Base-by-base conservation (phyloP, 2,888 invertebrate species). In the Mystacides longicornis region DNA sequence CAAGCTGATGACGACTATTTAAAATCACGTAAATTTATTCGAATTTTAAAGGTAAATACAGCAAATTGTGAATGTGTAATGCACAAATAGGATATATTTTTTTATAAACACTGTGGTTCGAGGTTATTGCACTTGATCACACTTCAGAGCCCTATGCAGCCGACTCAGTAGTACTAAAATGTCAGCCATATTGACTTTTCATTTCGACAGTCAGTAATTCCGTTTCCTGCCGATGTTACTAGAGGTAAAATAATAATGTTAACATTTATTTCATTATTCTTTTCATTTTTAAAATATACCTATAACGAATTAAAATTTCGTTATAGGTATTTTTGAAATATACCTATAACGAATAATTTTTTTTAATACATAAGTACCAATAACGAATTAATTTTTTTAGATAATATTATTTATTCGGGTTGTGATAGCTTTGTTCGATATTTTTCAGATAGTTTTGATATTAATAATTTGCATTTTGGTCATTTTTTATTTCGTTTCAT, bases 141-240 rank as follows among this genome's bases (percentile, higher is more conserved):
- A 45, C 19, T 43, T 45, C 22, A 45, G 52, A 58, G 47, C 47
- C 48, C 54, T 49, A 45, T 23, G 54, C 53, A 73, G 71, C 71
- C 52, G 43, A 42, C 49, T 52, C 49, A 46, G 52, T 20, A 45
- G 52, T 54, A 43, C 31, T 31, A 46, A 33, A 37, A 45, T 73
- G 71, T 69, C 77, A 70, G 76, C 77, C 77, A 77, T 77, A 75
- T 75, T 77, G 76, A 72, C 69, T 68, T 67, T 67, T 57, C 56
- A 69, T 22, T 23, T 37, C 37, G 16, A 20, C 23, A 23, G 43
- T 50, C 22, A 51, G 22, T 37, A 51, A 49, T 59, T 57, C 57
- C 57, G 57, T 57, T 57, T 57, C 57, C 57, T 27, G n/a, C 4
- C 20, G 20, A 19, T 45, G 21, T 45, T 45, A 21, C 20, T 21